Conservation (phyloP, 2,888 invertebrate species). For the Folsomia candida region DNA sequence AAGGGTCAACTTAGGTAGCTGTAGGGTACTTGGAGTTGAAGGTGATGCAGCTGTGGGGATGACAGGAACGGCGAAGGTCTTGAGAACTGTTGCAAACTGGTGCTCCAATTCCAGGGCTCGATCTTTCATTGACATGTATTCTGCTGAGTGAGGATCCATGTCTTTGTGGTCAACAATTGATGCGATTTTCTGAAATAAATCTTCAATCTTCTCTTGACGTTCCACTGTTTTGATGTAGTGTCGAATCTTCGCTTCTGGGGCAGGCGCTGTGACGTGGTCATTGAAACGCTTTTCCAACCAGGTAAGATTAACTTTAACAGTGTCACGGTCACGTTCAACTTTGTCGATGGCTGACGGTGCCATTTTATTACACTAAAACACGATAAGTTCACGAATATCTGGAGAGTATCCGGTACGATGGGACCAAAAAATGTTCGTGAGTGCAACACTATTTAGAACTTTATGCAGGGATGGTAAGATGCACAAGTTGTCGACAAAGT, state of each 20-base stretch:
- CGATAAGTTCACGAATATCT: no score
- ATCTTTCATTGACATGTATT: neutral
- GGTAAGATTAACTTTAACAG: neutral
- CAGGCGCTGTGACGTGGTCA: neutral
- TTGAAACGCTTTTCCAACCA: neutral
- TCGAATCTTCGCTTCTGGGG: neutral
- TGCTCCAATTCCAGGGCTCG: neutral
- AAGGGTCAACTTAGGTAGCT: slow-evolving; percentile 15
- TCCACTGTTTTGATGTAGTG: neutral
- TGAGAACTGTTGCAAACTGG: no score
- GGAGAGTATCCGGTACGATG: no score
- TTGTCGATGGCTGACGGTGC: neutral
- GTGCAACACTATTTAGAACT: no score
- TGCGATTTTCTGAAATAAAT: no score
- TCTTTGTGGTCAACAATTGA: no score
- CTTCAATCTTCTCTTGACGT: neutral
- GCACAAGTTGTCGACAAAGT: no score
- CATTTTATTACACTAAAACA: no score
- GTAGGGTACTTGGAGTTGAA: neutral
- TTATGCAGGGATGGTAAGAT: no score
- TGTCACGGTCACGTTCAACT: neutral
- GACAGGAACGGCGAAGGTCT: no score
- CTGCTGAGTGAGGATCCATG: neutral
- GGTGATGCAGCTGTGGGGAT: neutral
- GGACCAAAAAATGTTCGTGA: no score